Evolutionary conservation across 2,797 vertebrate genomes (phyloP).

Genomic region (Dallia pectoralis): DNA sequence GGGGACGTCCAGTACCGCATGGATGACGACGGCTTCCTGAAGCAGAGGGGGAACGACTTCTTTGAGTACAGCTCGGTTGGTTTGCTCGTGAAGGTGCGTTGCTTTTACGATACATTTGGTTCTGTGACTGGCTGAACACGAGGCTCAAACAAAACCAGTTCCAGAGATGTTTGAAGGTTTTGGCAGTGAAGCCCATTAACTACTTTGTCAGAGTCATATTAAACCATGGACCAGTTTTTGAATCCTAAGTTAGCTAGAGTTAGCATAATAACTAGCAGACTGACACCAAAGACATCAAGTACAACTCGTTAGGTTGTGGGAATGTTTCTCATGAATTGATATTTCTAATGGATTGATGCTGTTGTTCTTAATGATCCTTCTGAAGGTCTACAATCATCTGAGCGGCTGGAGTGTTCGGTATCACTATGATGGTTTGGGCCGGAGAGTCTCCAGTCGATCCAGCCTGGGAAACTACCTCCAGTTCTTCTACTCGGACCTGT

Average conservation of each 20-base stretch:
- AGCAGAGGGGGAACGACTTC: constrained; percentile 88
- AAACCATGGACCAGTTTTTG: no score
- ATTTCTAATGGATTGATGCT: not conserved
- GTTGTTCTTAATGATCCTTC: not conserved
- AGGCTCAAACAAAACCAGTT: not conserved
- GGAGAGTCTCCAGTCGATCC: constrained; percentile 90
- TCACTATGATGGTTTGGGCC: constrained; percentile 91
- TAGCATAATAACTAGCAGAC: no score
- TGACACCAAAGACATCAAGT: no score
- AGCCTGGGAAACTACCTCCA: constrained; percentile 89
- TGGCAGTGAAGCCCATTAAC: no score
- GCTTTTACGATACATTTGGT: constrained; percentile 37
- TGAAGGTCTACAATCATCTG: constrained; percentile 76
- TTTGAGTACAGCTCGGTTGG: constrained; percentile 96
- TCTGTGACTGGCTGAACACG: not conserved
- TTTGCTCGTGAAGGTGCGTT: constrained; percentile 84
- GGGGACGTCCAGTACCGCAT: constrained; percentile 92
- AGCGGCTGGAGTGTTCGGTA: constrained; percentile 84
- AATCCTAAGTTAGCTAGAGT: no score
- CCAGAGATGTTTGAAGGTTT: no score
- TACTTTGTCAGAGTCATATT: no score
- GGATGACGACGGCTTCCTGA: constrained; percentile 96
- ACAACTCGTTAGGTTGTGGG: no score
- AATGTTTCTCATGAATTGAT: no score
- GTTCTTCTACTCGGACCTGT: constrained; percentile 96